Evolutionary conservation across 2,113 vertebrate genomes (phyloP).

Genomic region (Tringa solitaria): DNA sequence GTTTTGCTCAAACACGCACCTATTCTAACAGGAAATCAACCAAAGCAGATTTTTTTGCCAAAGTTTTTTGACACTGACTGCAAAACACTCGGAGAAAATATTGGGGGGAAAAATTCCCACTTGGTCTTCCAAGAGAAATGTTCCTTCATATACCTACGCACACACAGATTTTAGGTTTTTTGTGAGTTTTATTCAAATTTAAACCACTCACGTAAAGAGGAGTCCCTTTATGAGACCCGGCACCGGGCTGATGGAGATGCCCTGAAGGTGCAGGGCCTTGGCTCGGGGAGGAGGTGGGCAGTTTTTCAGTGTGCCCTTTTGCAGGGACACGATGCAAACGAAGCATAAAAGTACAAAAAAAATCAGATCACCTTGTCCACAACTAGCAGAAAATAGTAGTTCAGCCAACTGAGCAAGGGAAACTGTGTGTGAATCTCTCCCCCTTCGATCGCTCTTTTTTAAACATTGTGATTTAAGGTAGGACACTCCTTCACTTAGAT

Average conservation of each 20-base stretch:
- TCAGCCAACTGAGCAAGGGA: rapidly evolving
- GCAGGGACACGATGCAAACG: rapidly evolving
- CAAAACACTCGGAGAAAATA: neutral
- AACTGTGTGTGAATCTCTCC: rapidly evolving
- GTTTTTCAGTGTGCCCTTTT: rapidly evolving
- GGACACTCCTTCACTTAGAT: neutral
- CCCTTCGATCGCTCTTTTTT: neutral
- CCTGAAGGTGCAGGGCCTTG: neutral
- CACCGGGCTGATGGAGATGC: neutral
- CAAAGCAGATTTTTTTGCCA: neutral
- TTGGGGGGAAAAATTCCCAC: neutral
- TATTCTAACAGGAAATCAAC: neutral
- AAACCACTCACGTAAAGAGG: neutral
- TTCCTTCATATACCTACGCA: neutral
- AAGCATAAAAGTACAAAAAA: neutral
- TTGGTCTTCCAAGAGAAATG: neutral
- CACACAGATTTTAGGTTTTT: neutral
- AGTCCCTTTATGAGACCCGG: neutral
- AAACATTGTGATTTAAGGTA: neutral
- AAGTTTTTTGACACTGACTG: neutral
- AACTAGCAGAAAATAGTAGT: rapidly evolving
- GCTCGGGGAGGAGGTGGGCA: rapidly evolving
- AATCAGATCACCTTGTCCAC: neutral
- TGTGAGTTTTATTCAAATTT: neutral
- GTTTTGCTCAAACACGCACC: neutral